Evolutionary conservation across 92 coral and sea anemone genomes (phyloP).

Genomic region (Heliopora coerulea): DNA sequence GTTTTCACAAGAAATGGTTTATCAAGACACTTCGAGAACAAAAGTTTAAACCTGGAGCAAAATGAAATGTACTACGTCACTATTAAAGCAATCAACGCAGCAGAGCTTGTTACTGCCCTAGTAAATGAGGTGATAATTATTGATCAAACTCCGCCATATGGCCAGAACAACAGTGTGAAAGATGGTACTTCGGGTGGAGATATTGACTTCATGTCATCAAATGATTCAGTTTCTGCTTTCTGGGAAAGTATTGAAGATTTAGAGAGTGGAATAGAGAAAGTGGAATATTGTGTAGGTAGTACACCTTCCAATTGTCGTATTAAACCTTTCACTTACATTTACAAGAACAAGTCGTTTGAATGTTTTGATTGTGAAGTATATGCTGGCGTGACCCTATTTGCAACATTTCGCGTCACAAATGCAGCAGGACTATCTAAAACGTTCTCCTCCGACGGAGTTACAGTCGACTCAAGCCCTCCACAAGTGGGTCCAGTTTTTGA

Average conservation of each 20-base stretch:
- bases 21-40: constrained; percentile 47
- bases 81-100: constrained; percentile 71
- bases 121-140: constrained; percentile 43
- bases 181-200: constrained; percentile 73
- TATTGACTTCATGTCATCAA: constrained; percentile 57
- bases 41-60: constrained; percentile 55
- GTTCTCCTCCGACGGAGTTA: constrained; percentile 77
- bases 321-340: constrained; percentile 51
- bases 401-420: constrained; percentile 67
- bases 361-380: constrained; percentile 57
- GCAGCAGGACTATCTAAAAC: constrained; percentile 70
- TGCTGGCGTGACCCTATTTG: constrained; percentile 62
- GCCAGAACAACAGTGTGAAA: constrained; percentile 55
- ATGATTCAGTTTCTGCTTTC: constrained; percentile 58
- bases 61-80: constrained; percentile 64
- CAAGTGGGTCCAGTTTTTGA: constrained; percentile 70
- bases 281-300: constrained; percentile 77
- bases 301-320: constrained; percentile 81
- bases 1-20: constrained; percentile 57
- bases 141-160: constrained; percentile 78
- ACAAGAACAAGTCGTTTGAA: constrained; percentile 53
- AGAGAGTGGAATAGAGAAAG: constrained; percentile 67
- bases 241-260: constrained; percentile 81
- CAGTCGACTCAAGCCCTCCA: constrained; percentile 76
- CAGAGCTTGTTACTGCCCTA: constrained; percentile 60